These are phyloP conservation scores for Temnothorax curvispinosus DNA, from an alignment of 1,140 invertebrate genomes.

Conservation along the genomic window DNA sequence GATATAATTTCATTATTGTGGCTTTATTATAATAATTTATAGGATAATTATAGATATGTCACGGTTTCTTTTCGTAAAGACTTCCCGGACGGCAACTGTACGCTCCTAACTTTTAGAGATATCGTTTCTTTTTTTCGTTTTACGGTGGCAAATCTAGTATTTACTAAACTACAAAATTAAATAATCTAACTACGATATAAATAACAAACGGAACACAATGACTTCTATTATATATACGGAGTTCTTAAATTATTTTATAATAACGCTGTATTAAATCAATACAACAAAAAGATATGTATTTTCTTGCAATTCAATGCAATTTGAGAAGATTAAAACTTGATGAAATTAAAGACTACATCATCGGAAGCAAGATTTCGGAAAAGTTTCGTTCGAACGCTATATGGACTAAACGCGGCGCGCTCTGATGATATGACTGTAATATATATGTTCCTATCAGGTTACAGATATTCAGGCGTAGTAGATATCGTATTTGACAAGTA, in stretches of 20 bases:
- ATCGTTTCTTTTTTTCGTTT: neutral
- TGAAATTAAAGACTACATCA: neutral
- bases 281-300: neutral
- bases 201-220: neutral
- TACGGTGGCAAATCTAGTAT: neutral
- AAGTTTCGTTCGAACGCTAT: conserved; percentile 3
- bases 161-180: neutral
- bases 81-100: conserved; percentile 49
- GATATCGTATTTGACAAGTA: neutral
- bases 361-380: neutral
- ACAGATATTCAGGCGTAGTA: conserved; percentile 17
- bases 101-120: conserved; percentile 18
- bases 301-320: neutral
- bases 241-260: neutral
- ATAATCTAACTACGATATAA: neutral
- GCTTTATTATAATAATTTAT: conserved; percentile 25
- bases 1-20: conserved; percentile 32
- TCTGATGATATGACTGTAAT: conserved; percentile 21
- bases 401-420: neutral
- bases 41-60: conserved; percentile 51
- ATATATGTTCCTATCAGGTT: conserved; percentile 8
- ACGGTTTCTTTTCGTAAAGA: conserved; percentile 29
- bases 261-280: neutral
- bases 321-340: neutral
- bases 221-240: neutral